These are phyloP conservation scores for Marronus borbonicus DNA, from an alignment of 2,888 invertebrate species.

Conservation along the genomic window DNA sequence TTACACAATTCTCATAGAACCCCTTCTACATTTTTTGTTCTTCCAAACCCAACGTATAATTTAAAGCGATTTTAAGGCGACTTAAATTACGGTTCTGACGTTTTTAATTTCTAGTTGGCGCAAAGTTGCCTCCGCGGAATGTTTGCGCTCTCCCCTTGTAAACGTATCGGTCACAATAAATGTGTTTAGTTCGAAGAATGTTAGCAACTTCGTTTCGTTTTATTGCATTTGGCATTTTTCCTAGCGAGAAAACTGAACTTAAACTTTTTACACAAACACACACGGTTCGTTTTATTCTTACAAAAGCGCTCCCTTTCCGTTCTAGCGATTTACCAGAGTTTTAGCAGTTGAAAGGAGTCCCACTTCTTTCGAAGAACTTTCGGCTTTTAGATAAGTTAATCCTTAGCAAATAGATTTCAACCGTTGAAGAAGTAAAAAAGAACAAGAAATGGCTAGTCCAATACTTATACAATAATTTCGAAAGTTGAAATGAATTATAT, in stretches of 20 bases:
- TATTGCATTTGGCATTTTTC: conserved; percentile 39
- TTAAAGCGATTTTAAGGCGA: no score
- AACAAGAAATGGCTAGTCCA: not conserved
- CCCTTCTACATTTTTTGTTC: no score
- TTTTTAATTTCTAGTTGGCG: conserved; percentile 1
- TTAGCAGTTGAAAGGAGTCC: conserved; percentile 41
- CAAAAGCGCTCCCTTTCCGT: conserved; percentile 28
- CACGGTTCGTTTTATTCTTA: not conserved
- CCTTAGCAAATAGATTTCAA: conserved; percentile 7
- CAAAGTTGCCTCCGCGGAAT: not conserved
- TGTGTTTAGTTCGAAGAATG: conserved; percentile 15
- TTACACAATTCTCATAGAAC: no score
- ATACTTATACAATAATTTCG: not conserved
- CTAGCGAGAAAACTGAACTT: conserved; percentile 17
- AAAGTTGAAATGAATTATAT: not conserved
- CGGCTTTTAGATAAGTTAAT: conserved; percentile 20
- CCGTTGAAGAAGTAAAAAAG: not conserved
- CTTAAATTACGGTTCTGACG: not conserved
- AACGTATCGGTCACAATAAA: conserved; percentile 16
- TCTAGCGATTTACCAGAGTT: conserved; percentile 33
- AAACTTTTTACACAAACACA: conserved; percentile 34
- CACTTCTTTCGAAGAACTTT: conserved; percentile 3
- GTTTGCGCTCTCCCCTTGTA: not conserved
- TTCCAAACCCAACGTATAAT: no score
- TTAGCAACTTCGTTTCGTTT: conserved; percentile 20